Evolutionary conservation across 2,797 vertebrate species (phyloP), one percentile per base, ranked within the genome.

Genomic region (Argentina silus): DNA sequence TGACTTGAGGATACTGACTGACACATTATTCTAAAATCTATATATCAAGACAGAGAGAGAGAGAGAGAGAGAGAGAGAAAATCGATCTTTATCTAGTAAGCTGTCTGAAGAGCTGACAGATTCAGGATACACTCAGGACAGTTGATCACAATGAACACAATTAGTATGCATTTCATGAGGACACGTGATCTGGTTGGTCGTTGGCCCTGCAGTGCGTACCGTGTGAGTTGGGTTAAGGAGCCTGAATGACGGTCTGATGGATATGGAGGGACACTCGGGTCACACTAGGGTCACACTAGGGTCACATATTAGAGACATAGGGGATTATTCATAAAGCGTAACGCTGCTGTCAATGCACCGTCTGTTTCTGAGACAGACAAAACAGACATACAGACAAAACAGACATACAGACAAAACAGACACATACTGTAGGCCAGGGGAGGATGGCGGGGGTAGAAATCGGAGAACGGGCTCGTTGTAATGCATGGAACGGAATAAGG

Each of bases 241-340:
- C 19, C 48, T 48, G 19, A 65, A 51, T 17, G 44, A 69, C 63
- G 77, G 79, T 59, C 69, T 76, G 72, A 83, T 85, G 84, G 76
- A 78, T 69, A 82, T 87, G 84, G 81, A 23, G 75, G 64, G 81
- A 86, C 59, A 83, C 74, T 44, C 66, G 68, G 82, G 27, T 36
- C 27, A 36, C 27, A 36, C 27, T 36, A 36, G 27, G 27, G 27
- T 36, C 27, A 76, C 75, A 80, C 79, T 81, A 84, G 82, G 85
- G 75, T 77, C 83, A 91, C 86, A 85, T 84, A 83, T 83, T 86
- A 87, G 79, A 88, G 84, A 90, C 66, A 17, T 82, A 81, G 87
- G 21, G 89, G 89, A 91, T 91, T 89, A 91, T 90, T 92, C 90
- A 90, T 91, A 86, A 83, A 82, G 83, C 83, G 72, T 79, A 85